phyloP scores from a whole-genome alignment of 2,113 vertebrate genomes.

The Sorex fumeus region DNA sequence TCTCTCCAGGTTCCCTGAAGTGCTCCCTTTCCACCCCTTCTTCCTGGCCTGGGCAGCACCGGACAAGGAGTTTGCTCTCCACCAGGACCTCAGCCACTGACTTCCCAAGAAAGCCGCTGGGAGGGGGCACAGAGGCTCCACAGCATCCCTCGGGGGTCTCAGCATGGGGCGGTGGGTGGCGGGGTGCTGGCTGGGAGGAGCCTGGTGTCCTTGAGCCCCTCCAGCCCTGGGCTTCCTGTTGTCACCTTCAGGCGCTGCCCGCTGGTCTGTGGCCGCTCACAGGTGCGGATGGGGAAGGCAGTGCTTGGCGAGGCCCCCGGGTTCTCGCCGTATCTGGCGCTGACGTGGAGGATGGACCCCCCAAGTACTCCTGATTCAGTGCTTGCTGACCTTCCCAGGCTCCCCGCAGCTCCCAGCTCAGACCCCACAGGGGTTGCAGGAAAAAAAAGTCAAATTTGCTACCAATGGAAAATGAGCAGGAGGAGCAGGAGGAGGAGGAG shows the following conservation, averaged over 20 bases:
- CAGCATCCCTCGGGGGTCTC: constrained; percentile 68
- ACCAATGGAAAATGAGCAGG: background rate
- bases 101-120: constrained; percentile 73
- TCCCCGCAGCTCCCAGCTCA: background rate
- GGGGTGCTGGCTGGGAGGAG: constrained; percentile 18
- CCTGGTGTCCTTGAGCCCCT: constrained; percentile 55
- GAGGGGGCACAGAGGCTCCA: constrained; percentile 74
- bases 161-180: background rate
- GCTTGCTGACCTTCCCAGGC: background rate
- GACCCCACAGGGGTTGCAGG: no score
- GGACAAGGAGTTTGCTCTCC: constrained; percentile 88
- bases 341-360: constrained; percentile 33
- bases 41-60: background rate
- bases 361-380: background rate
- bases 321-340: constrained; percentile 77
- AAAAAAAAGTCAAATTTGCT: background rate
- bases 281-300: background rate
- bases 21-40: background rate
- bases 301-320: constrained; percentile 5
- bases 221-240: constrained; percentile 49
- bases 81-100: constrained; percentile 85
- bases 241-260: constrained; percentile 69
- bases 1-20: rapidly evolving
- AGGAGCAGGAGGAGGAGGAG: background rate
- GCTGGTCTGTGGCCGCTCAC: constrained; percentile 70